Percentiles rank a stretch among this genome's conserved stretches.
Evolutionary conservation across 2,113 vertebrate genomes (phyloP).

Genomic region (Vidua macroura): DNA sequence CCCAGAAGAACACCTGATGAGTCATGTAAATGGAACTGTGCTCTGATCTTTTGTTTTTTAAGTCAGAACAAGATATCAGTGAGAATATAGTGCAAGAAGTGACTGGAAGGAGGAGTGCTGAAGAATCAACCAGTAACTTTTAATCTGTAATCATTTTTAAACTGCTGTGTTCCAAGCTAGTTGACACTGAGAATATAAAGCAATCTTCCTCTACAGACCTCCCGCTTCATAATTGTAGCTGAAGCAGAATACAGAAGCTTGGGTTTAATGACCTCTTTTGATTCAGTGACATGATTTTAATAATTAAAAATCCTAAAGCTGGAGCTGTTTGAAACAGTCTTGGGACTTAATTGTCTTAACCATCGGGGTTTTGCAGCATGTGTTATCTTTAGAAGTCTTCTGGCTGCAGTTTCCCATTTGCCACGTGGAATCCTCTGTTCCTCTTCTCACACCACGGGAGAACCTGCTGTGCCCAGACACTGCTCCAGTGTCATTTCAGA

Average conservation of each 20-base stretch:
- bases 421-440: background rate
- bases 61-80: slow-evolving; percentile 16
- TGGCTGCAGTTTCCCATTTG: background rate
- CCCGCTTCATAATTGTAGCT: background rate
- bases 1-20: slow-evolving; percentile 55
- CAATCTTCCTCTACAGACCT: background rate
- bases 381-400: background rate
- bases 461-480: background rate
- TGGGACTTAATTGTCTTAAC: background rate
- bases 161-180: background rate
- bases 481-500: background rate
- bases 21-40: slow-evolving; percentile 18
- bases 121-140: background rate
- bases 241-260: background rate
- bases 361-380: background rate
- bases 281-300: slow-evolving; percentile 27
- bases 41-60: background rate
- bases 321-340: slow-evolving; percentile 2
- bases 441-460: fast-evolving
- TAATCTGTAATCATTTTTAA: slow-evolving; percentile 30
- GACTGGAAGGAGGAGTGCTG: slow-evolving; percentile 1
- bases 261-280: slow-evolving; percentile 25
- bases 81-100: slow-evolving; percentile 4
- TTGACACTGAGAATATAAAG: background rate
- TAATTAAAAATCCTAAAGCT: slow-evolving; percentile 33